Conservation (phyloP, 2,888 invertebrate species). For the Drosophila conformis region DNA sequence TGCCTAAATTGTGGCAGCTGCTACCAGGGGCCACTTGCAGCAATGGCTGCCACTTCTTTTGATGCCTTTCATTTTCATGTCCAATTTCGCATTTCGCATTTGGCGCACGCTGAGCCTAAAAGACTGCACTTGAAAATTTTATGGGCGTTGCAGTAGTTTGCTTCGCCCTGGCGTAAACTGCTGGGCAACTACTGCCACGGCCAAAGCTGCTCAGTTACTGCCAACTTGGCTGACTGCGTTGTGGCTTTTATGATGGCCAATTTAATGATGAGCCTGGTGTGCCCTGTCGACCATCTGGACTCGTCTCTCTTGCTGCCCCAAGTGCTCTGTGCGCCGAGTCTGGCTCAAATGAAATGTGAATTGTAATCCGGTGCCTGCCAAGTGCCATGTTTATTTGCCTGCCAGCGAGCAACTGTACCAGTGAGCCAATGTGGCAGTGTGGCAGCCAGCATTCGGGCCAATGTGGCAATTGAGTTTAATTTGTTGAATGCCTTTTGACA, state of each 20-base stretch:
- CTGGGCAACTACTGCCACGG: background rate
- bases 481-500: conserved; percentile 79
- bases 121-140: conserved; percentile 79
- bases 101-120: conserved; percentile 72
- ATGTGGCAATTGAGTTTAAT: conserved; percentile 80
- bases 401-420: conserved; percentile 33
- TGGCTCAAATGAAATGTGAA: conserved; percentile 73
- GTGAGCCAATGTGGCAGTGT: background rate
- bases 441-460: conserved; percentile 35
- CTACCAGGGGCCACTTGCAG: conserved; percentile 68
- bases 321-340: background rate
- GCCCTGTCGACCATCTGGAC: conserved; percentile 16
- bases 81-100: conserved; percentile 70
- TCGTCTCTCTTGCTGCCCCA: conserved; percentile 5
- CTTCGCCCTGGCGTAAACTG: conserved; percentile 7
- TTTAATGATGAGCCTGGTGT: conserved; percentile 50
- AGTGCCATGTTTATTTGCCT: conserved; percentile 78
- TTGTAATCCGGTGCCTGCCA: conserved; percentile 73
- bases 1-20: conserved; percentile 71
- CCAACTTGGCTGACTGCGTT: conserved; percentile 27
- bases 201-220: conserved; percentile 20
- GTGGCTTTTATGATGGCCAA: conserved; percentile 62
- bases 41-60: conserved; percentile 42
- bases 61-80: conserved; percentile 74
- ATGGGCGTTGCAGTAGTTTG: conserved; percentile 66